Evolutionary conservation across 2,113 vertebrate genomes (phyloP).

Genomic region (Sebastes fasciatus): DNA sequence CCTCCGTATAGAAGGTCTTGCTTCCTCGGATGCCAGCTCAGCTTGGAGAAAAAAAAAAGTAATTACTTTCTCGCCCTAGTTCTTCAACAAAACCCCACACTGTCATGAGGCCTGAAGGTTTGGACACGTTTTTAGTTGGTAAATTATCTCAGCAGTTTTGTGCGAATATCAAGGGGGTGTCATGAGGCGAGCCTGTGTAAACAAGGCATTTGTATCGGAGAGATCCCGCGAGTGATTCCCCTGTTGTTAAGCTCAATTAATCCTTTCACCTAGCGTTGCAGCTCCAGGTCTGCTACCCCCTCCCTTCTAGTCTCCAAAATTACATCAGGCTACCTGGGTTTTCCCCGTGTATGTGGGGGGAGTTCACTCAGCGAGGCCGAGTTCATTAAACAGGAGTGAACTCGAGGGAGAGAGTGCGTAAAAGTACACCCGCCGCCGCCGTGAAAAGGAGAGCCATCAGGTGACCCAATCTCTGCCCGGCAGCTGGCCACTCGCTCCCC

Average conservation of each 20-base stretch:
- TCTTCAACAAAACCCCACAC: conserved; percentile 32
- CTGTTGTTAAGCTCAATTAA: conserved; percentile 74
- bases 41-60: conserved; percentile 30
- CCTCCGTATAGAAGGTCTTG: conserved; percentile 1
- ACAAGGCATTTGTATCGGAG: conserved; percentile 54
- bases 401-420: conserved; percentile 43
- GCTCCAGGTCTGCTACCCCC: conserved; percentile 32
- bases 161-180: conserved; percentile 54
- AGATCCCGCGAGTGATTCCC: conserved; percentile 55
- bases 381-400: conserved; percentile 55
- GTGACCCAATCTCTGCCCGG: conserved; percentile 79
- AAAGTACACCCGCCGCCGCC: conserved; percentile 42
- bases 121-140: conserved; percentile 30
- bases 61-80: conserved; percentile 55
- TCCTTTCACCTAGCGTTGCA: conserved; percentile 65
- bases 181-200: conserved; percentile 53
- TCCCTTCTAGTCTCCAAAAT: conserved; percentile 23
- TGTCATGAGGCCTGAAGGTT: conserved; percentile 31
- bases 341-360: background rate
- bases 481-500: conserved; percentile 71
- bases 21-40: conserved; percentile 3
- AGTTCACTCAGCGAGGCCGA: conserved; percentile 20
- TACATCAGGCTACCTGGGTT: conserved; percentile 22
- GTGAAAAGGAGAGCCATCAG: conserved; percentile 57
- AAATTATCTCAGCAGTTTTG: conserved; percentile 59